A percentile compares a stretch with the other conserved stretches of the same genome.
Evolutionary conservation across 2,888 invertebrate species (phyloP).

Genomic region (Eristalinus aeneus): DNA sequence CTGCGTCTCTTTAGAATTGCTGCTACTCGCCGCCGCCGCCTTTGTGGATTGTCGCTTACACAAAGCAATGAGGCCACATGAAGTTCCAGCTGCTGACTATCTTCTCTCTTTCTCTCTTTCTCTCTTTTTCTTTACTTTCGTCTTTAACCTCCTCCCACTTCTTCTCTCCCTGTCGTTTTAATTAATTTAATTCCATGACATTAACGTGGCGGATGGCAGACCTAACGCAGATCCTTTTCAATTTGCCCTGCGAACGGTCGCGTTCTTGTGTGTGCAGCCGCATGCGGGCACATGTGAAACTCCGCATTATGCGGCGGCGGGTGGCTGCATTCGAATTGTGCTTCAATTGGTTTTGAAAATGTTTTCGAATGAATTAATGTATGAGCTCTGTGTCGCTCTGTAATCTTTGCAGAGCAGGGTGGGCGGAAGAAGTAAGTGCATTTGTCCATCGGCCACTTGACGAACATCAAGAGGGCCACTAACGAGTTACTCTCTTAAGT

Average conservation of each 20-base stretch:
- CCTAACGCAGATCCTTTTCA: slow-evolving; percentile 29
- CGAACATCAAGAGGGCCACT: not conserved
- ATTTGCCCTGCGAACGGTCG: slow-evolving; percentile 1
- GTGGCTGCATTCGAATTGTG: slow-evolving; percentile 16
- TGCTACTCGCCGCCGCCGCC: not conserved
- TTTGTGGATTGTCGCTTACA: slow-evolving; percentile 15
- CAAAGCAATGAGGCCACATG: slow-evolving; percentile 35
- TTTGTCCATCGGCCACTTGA: not conserved
- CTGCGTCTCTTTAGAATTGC: slow-evolving; percentile 22
- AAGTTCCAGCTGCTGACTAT: slow-evolving; percentile 1
- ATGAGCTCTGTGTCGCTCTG: not conserved
- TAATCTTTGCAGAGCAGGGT: not conserved
- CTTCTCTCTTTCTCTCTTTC: not conserved
- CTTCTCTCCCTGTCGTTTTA: slow-evolving; percentile 19
- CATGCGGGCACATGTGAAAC: slow-evolving; percentile 12
- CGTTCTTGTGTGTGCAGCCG: slow-evolving; percentile 4
- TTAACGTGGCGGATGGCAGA: slow-evolving; percentile 27
- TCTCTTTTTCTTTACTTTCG: not conserved
- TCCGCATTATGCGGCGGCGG: slow-evolving; percentile 1
- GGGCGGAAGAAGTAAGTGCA: not conserved
- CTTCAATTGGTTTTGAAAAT: slow-evolving; percentile 22
- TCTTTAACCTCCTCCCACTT: not conserved
- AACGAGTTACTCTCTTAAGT: not conserved
- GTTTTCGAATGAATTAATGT: not conserved
- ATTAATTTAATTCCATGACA: slow-evolving; percentile 40